A percentile compares a stretch with the other conserved stretches of the same genome.
Evolutionary conservation across 2,113 vertebrate species (phyloP).

Genomic region (Heloderma charlesbogerti): DNA sequence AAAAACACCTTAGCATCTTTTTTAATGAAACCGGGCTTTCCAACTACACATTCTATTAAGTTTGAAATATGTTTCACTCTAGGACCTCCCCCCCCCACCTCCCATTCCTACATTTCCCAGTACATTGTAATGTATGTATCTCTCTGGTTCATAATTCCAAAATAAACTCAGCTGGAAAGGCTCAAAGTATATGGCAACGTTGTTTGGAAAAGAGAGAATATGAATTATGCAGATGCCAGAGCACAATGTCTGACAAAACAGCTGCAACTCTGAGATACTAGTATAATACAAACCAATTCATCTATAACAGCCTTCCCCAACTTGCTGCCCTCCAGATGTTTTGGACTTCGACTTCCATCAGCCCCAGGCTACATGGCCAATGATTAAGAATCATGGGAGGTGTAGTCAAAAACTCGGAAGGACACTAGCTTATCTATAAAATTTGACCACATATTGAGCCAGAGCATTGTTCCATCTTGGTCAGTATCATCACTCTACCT

Average conservation of each 20-base stretch:
- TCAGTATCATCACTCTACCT: neutral
- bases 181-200: slow-evolving; percentile 46
- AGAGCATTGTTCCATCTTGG: neutral
- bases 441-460: neutral
- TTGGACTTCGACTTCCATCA: too few species aligned
- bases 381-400: too few species aligned
- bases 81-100: slow-evolving; percentile 5
- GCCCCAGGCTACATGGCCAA: too few species aligned
- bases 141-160: slow-evolving; percentile 51
- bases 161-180: slow-evolving; percentile 53
- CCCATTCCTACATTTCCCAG: slow-evolving; percentile 37
- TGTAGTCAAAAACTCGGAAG: too few species aligned
- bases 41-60: slow-evolving; percentile 54
- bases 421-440: too few species aligned
- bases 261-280: neutral
- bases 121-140: slow-evolving; percentile 52
- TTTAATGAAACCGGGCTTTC: slow-evolving; percentile 40
- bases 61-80: slow-evolving; percentile 48
- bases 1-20: slow-evolving; percentile 39
- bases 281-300: slow-evolving; percentile 11
- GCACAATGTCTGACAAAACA: slow-evolving; percentile 36
- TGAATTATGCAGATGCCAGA: slow-evolving; percentile 61
- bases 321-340: too few species aligned
- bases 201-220: slow-evolving; percentile 57
- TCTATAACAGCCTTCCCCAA: neutral